Percentiles rank a stretch among this genome's conserved stretches.
Conservation (phyloP, 2,797 vertebrate species). For the Syngnathus acus region DNA sequence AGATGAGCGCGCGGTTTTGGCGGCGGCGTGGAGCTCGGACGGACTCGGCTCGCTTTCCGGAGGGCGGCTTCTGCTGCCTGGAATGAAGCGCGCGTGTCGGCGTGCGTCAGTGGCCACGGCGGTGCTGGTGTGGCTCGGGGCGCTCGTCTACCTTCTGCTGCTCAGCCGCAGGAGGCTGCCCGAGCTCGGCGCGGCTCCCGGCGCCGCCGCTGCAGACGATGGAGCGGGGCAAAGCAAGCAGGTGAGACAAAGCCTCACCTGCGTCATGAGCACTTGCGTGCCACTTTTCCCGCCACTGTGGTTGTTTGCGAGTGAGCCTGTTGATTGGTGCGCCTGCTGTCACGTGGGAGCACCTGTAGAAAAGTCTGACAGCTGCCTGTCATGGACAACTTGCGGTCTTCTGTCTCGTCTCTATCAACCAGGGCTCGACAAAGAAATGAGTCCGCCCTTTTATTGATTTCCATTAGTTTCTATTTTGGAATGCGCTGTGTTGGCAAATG, state of each 20-base stretch:
- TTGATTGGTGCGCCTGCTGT: neutral
- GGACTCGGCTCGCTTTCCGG: constrained; percentile 20
- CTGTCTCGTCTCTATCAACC: neutral
- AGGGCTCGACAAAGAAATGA: too few relatives aligned
- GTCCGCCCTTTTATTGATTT: too few relatives aligned
- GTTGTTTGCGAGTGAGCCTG: neutral
- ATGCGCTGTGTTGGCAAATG: too few relatives aligned
- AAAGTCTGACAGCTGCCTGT: neutral
- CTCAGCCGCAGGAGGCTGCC: constrained; percentile 59
- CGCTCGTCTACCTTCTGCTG: constrained; percentile 65
- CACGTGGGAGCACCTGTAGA: neutral
- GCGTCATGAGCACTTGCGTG: neutral
- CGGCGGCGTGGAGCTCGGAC: constrained; percentile 1
- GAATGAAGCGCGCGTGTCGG: constrained; percentile 61
- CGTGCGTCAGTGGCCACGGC: constrained; percentile 57
- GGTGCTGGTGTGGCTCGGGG: constrained; percentile 65
- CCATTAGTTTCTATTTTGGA: too few relatives aligned
- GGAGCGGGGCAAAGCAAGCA: constrained; percentile 27
- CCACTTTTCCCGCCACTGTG: constrained; percentile 1
- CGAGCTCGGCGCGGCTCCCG: constrained; percentile 41
- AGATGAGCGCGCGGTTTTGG: neutral
- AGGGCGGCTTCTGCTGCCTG: constrained; percentile 44
- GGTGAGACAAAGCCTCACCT: constrained; percentile 20
- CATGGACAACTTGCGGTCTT: neutral
- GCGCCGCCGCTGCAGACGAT: constrained; percentile 20